Evolutionary conservation across 1,140 invertebrate genomes (phyloP), one percentile per base, ranked within the genome.

Genomic region (Camponotus floridanus): DNA sequence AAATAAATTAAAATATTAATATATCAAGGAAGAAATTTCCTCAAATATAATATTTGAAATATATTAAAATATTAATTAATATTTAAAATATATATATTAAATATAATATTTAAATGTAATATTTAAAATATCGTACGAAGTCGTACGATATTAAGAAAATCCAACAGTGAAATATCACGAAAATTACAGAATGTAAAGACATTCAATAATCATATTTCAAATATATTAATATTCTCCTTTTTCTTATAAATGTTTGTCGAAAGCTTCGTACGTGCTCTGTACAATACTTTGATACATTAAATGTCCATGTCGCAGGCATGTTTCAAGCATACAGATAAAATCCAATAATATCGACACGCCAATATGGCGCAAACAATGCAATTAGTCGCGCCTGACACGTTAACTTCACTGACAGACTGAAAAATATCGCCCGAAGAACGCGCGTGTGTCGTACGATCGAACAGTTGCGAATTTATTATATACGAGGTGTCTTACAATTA

Each of bases 321-420:
- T 74, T 74, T 74, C 42, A 5, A n/a, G 51, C 36, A 74, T 36
- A 33, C n/a, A 39, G n/a, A 15, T 59, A 39, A 51, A 74, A 74
- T 74, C n/a, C 55, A 74, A 74, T 74, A 61, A 74, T 74, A 61
- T 74, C n/a, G 71, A 39, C 57, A 59, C 71, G 55, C 6, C 39
- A 65, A 78, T 45, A 26, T 64, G 57, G 61, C 36, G 39, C 21
- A 39, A 42, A 15, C 57, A 39, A 64, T 51, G 31, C 33, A 68
- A 68, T 8, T 51, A 79, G 18, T 80, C 64, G 45, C 1, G n/a
- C n/a, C 4, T 45, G 15, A 51, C 36, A 70, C 13, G n/a, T 55
- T 7, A 79, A 7, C n/a, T 3, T 39, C 45, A 33, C 5, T n/a
- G 42, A 33, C 48, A 51, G 11, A 48, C 3, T 15, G 65, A 80